Evolutionary conservation across 2,797 vertebrate genomes (phyloP), one percentile per base, ranked within the genome.

Genomic region (Gallinago stenura): DNA sequence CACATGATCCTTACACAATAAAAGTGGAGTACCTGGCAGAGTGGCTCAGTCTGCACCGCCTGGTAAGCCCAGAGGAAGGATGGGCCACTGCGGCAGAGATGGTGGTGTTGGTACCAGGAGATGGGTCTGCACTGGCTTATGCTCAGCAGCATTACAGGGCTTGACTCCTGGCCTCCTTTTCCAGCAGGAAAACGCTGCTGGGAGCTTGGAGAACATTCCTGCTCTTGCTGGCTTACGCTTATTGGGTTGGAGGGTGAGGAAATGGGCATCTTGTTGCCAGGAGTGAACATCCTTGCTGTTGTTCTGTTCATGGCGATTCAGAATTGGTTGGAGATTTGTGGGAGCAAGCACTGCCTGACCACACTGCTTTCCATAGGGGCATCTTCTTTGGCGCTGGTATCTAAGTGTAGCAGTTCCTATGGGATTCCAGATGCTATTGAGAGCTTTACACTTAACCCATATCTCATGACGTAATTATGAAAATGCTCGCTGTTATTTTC

Each of bases 121-220:
- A 15, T 53, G 62, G 28, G 25, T 33, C 68, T 65, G 31, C 4
- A 0, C 43, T 71, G 61, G 12, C 18, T 66, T 35, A 1, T 12
- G 1, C 14, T 62, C n/a, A 35, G 30, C 37, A 62, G 17, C 24
- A 7, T 35, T 35, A 2, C 10, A 1, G 4, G 17, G 6, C 25
- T 71, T 57, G 35, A 8, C 35, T 62, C 26, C 39, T 46, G 16
- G 39, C 35, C 57, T 17, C 25, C 35, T 28, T 28, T 60, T 60
- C 58, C 35, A 60, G n/a, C 6, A 15, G n/a, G 15, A 39, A 66
- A 7, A 43, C 20, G 20, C 30, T 77, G 12, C 57, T 51, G 45
- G n/a, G 30, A 60, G 37, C 46, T 72, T 72, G 80, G 86, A 45
- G 20, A 46, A 24, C 20, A 1, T 53, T 69, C 10, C 45, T 48